Base-by-base conservation (phyloP, 2,113 vertebrate genomes). In the Petaurus breviceps region DNA sequence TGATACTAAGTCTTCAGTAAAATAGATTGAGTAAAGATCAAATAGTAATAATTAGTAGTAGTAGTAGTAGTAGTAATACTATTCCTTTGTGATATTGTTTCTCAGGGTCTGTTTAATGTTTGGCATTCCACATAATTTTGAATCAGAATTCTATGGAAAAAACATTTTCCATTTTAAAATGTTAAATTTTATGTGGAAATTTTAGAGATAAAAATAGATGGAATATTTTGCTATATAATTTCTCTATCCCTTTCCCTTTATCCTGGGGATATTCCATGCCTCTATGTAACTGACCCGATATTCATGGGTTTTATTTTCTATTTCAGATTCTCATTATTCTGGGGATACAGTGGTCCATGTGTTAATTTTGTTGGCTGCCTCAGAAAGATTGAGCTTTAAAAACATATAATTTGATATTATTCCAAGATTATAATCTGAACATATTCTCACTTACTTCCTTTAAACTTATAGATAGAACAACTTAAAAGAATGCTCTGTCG, bases 21-120 rank as follows among this genome's bases (percentile, higher is more conserved):
- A 5, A 5, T 1, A 0, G 0, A 2, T 0, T 28, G 31, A 22
- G 1, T 25, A 10, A 0, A 0, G 0, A 19, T 26, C 8, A 50
- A 11, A 84, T 84, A 23, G 68, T 84, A 8, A n/a, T n/a, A n/a
- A 19, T 77, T 19, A n/a, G 4, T n/a, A 77, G 14, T 43, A 43
- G 7, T 3, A 84, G 37, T 31, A n/a, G n/a, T 19, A n/a, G 4
- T n/a, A 77, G 14, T 43, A 43, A 2, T 3, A 68, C 31, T 68
- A 37, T 43, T 84, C 37, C 68, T 84, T 7, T 84, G n/a, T 84
- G n/a, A 84, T 84, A 84, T 22, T 43, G 37, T 77, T 77, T 43
- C 68, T n/a, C n/a, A 43, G 43, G 0, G 6, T 14, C 19, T 43
- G 26, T 1, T 68, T 68, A 14, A 14, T 8, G 1, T 28, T 14